Conservation (phyloP, 1,140 invertebrate genomes). For the Drosophila sechellia region DNA sequence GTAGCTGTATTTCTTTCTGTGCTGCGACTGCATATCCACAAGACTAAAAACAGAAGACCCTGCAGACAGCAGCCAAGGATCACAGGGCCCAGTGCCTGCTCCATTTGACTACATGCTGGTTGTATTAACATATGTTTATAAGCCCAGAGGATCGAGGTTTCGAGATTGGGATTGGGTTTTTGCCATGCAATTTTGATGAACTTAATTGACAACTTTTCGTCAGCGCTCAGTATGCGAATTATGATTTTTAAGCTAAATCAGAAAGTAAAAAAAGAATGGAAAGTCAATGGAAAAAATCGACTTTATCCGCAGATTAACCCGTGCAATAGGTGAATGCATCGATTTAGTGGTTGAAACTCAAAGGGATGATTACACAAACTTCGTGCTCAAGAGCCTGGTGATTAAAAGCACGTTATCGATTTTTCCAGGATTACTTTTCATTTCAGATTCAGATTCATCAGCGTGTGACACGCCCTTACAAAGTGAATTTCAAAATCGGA, state of each 20-base stretch:
- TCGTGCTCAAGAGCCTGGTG: too few species aligned
- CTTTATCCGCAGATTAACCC: too few species aligned
- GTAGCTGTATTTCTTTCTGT: background rate
- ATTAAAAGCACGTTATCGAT: too few species aligned
- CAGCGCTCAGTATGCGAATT: slow-evolving; percentile 74
- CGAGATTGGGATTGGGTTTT: slow-evolving; percentile 5
- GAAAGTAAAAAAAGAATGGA: background rate
- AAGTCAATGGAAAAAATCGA: too few species aligned
- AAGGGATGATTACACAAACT: too few species aligned
- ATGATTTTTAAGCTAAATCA: slow-evolving; percentile 77
- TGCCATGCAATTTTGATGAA: slow-evolving; percentile 65
- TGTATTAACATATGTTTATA: slow-evolving; percentile 45
- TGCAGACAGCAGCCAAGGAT: background rate
- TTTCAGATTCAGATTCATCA: background rate
- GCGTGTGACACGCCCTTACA: slow-evolving; percentile 11
- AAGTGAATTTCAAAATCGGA: slow-evolving; percentile 25
- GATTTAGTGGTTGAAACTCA: background rate
- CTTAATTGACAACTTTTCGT: slow-evolving; percentile 82
- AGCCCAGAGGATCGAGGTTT: slow-evolving; percentile 11
- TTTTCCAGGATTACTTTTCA: background rate
- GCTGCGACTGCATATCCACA: background rate
- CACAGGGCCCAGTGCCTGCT: slow-evolving; percentile 3
- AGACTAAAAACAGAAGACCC: slow-evolving; percentile 1
- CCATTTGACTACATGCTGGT: slow-evolving; percentile 51
- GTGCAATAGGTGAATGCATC: too few species aligned